Evolutionary conservation across 2,888 invertebrate genomes (phyloP), one percentile per base, ranked within the genome.

Genomic region (Cheilosia scutellata): DNA sequence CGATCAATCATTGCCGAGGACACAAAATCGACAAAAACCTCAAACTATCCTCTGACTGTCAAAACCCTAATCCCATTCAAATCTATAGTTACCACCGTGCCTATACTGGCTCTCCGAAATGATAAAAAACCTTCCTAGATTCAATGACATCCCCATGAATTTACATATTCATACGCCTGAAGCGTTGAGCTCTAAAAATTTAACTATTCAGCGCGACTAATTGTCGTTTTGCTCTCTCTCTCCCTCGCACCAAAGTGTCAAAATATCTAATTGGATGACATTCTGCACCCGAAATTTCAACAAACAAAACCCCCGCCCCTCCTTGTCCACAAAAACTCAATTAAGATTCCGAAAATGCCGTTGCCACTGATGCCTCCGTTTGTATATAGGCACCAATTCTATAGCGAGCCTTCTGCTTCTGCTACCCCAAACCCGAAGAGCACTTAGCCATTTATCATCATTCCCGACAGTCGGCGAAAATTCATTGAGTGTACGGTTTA

Each of bases 401-500:
- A 55, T 7, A 5, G 5, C n/a, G n/a, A n/a, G 5, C 16, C 6
- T 7, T 16, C 47, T 20, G 16, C 16, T 20, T 4, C 47, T 4
- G 16, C 47, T 20, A 13, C 44, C 44, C 4, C 5, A 37, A 4
- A 13, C 44, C 6, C 13, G 29, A 29, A 16, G 31, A 76, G 13
- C 57, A 33, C 51, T 68, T 51, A 83, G 68, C 57, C 72, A 83
- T 78, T 83, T 68, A 83, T 83, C 82, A 83, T 83, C 82, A 63
- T 74, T 77, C 47, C 78, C 49, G 62, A 49, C 78, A 82, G 60
- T 77, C 49, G 82, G 55, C 62, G 60, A 57, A 72, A 78, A 78
- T 77, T 83, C 77, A 83, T 83, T 83, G 77, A 83, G 77, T 77
- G 77, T 66, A 60, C 82, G 63, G 68, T 83, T 78, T 83, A 83